Percentiles rank a stretch among this genome's conserved stretches.
Conservation (phyloP, 1,140 invertebrate genomes). For the Hestina assimilis region DNA sequence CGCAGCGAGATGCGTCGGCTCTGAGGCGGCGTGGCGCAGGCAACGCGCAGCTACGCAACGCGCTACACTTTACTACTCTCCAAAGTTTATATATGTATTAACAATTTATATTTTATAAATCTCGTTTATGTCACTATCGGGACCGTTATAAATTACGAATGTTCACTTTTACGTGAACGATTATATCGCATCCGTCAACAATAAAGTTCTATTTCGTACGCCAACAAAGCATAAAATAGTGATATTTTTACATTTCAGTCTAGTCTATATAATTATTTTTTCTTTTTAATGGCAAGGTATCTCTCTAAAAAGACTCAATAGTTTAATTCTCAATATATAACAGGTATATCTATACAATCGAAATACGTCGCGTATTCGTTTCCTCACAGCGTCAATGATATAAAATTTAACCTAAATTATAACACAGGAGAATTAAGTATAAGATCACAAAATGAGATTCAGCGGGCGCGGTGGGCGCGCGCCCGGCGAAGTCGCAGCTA, state of each 20-base stretch:
- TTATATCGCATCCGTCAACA: conserved; percentile 57
- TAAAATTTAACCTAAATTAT: conserved; percentile 79
- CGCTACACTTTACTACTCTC: conserved; percentile 43
- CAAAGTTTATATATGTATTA: conserved; percentile 49
- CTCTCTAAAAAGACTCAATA: conserved; percentile 77
- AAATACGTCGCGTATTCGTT: conserved; percentile 69
- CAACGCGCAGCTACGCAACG: conserved; percentile 37
- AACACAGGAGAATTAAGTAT: conserved; percentile 79
- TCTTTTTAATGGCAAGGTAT: conserved; percentile 76
- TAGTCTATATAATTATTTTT: conserved; percentile 75
- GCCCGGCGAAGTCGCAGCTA: conserved; percentile 73
- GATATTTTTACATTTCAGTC: conserved; percentile 78
- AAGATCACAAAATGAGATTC: conserved; percentile 79
- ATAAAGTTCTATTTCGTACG: conserved; percentile 68
- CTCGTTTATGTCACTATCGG: conserved; percentile 51
- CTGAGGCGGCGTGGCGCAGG: conserved; percentile 14
- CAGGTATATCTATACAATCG: conserved; percentile 74
- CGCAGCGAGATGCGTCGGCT: conserved; percentile 1
- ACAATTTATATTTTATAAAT: conserved; percentile 63
- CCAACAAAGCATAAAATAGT: conserved; percentile 78
- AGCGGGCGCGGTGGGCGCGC: conserved; percentile 62
- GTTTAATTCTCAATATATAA: conserved; percentile 74
- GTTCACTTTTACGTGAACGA: conserved; percentile 45
- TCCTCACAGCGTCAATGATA: conserved; percentile 77
- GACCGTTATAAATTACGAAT: conserved; percentile 52